A percentile compares a stretch with the other conserved stretches of the same genome.
Evolutionary conservation across 2,113 vertebrate species (phyloP).

Genomic region (Otus sunia): DNA sequence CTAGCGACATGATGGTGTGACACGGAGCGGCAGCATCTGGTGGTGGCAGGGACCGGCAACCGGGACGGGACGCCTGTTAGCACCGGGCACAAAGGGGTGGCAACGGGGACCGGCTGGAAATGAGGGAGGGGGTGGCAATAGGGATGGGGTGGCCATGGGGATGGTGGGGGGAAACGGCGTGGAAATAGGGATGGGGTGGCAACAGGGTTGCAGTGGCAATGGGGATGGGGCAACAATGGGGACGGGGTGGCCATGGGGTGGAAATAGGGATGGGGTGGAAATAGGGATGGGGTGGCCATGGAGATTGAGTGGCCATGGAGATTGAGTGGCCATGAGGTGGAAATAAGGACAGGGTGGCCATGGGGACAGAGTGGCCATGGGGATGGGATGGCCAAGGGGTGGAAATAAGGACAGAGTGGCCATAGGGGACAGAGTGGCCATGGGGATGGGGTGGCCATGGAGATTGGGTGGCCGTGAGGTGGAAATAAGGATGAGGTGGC

Average conservation of each 20-base stretch:
- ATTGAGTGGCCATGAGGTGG: too few species aligned
- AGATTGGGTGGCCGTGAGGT: too few species aligned
- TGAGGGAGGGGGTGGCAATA: background rate
- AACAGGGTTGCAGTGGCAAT: fast-evolving
- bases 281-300: too few species aligned
- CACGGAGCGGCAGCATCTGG: slow-evolving; percentile 72
- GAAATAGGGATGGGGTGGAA: background rate
- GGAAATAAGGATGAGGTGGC: background rate
- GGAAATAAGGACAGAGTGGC: too few species aligned
- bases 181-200: background rate
- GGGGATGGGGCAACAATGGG: too few species aligned
- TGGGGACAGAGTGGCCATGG: background rate
- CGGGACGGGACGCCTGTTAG: slow-evolving; percentile 57
- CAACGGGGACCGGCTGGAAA: background rate
- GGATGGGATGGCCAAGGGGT: background rate
- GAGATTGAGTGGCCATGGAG: background rate
- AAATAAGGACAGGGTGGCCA: background rate
- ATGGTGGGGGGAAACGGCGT: too few species aligned
- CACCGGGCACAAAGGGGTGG: slow-evolving; percentile 39
- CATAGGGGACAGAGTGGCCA: too few species aligned
- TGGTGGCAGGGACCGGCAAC: background rate
- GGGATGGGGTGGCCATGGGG: background rate
- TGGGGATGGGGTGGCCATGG: background rate
- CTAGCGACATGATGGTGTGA: slow-evolving; percentile 62
- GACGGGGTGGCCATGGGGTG: background rate